Base-by-base conservation (phyloP, 2,797 vertebrate genomes). In the Psittacula echo region DNA sequence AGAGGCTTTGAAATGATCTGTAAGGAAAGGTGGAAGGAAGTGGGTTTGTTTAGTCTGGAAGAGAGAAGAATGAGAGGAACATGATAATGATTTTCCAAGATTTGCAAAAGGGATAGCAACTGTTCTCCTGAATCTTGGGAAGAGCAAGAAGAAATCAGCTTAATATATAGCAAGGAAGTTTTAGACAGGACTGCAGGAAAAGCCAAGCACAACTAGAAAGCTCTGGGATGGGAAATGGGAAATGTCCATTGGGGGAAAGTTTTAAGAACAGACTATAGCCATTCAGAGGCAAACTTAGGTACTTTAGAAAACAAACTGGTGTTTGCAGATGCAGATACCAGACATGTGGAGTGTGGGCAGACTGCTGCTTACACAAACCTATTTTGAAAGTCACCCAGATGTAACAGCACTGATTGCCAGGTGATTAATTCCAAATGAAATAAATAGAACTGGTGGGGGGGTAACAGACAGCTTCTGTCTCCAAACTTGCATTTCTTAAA, bases 31-130 rank as follows among this genome's bases (percentile, higher is more conserved):
- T 94, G 94, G 91, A 96, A 96, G 91, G 92, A 96, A 96, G 77
- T 81, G 85, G 84, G 81, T 76, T 88, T 96, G 95, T 95, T 94
- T 97, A 91, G 94, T 93, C 88, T 95, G 93, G 54, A 86, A 85
- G 80, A 71, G 44, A 77, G 65, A 96, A 93, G 89, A 96, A 94
- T 94, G 78, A 94, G 39, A 53, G 83, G 91, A 90, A 87, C 85
- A 87, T 4, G 64, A 77, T 87, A 82, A 89, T 66, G 70, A 67
- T 90, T 92, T 94, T 73, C 89, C 83, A 82, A 2, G 76, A 91
- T 79, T 94, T 93, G 77, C 87, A 79, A 81, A 81, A 87, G 37
- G 82, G 76, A 84, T 78, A 84, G 86, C 42, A 39, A 80, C 90
- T 82, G 18, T 71, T 71, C 65, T 74, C 30, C 78, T 92, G 60